A percentile compares a stretch with the other conserved stretches of the same genome.
Conservation (phyloP, 1,140 invertebrate species). For the Schmidtea mediterranea region DNA sequence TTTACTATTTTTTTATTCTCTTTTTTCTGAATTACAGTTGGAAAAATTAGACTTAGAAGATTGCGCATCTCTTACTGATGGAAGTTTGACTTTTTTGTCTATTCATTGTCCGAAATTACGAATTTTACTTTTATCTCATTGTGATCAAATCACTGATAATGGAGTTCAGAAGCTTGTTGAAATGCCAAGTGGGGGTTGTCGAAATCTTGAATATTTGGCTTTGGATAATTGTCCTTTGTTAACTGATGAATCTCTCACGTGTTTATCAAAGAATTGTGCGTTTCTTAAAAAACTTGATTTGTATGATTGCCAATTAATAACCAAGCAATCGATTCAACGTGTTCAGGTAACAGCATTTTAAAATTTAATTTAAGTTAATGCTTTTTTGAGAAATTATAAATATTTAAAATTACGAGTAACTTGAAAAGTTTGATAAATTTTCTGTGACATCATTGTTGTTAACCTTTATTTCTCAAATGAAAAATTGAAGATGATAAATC, state of each 20-base stretch:
- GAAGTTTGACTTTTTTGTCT: not conserved
- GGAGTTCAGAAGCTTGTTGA: not conserved
- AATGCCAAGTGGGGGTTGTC: not conserved
- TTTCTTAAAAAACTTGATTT: not conserved
- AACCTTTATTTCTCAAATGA: too few relatives aligned
- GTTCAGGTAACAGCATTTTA: too few relatives aligned
- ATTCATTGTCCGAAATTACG: not conserved
- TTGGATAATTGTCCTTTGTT: constrained; percentile 3
- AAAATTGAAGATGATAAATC: too few relatives aligned
- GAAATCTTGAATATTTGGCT: not conserved
- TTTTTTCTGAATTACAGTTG: too few relatives aligned
- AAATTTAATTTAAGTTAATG: too few relatives aligned
- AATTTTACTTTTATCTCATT: not conserved
- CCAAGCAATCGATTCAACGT: not conserved
- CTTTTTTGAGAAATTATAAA: too few relatives aligned
- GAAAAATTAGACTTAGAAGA: constrained; percentile 1
- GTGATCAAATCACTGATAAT: constrained; percentile 4
- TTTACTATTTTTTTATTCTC: too few relatives aligned
- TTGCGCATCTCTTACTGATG: not conserved
- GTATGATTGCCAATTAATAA: constrained; percentile 2
- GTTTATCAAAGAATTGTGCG: not conserved
- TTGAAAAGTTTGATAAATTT: too few relatives aligned
- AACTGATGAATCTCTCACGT: not conserved
- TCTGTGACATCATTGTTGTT: too few relatives aligned
- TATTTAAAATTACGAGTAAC: too few relatives aligned